Evolutionary conservation across 2,888 invertebrate species (phyloP), one percentile per base, ranked within the genome.

Genomic region (Noctua janthina): DNA sequence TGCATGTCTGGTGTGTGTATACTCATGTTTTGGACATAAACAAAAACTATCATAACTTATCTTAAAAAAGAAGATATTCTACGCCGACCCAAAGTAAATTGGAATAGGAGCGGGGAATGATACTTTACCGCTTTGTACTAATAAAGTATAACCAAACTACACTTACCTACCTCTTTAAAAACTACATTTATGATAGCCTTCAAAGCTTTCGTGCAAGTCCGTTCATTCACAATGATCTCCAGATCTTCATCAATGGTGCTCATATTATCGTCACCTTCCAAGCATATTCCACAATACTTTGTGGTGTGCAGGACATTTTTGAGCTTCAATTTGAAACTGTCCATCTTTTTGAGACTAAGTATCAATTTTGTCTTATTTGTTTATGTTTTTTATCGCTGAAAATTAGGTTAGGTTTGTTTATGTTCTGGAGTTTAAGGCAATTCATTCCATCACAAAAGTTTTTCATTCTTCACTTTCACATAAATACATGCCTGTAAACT

Each of bases 211-310:
- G 73, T 75, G n/a, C 35, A 43, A 35, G 54, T 69, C 13, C 46
- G 76, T 54, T 82, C 79, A 59, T 78, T 68, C 13, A 81, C 51
- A 64, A 80, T 59, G 13, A 87, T 70, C 56, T 87, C 85, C 13
- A 82, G 39, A 15, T 70, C 54, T 51, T 87, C 83, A 3, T 75
- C 67, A 13, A 76, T 23, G 0, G 69, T 54, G 67, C 35, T 78
- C 74, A 87, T 67, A 49, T 35, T 69, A 13, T 76, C 78, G 0
- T 87, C 74, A 54, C 3, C 72, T 62, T 87, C 76, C n/a, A 87
- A 70, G 78, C 87, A 87, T 46, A 88, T 64, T 8, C 87, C 87
- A 70, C 87, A 88, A 54, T 74, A 88, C 20, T 85, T 79, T 0
- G 77, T 66, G 64, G 46, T 70, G 10, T 88, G 80, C 13, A 88